phyloP scores from a whole-genome alignment of 2,888 invertebrate genomes.

The Eledone cirrhosa region DNA sequence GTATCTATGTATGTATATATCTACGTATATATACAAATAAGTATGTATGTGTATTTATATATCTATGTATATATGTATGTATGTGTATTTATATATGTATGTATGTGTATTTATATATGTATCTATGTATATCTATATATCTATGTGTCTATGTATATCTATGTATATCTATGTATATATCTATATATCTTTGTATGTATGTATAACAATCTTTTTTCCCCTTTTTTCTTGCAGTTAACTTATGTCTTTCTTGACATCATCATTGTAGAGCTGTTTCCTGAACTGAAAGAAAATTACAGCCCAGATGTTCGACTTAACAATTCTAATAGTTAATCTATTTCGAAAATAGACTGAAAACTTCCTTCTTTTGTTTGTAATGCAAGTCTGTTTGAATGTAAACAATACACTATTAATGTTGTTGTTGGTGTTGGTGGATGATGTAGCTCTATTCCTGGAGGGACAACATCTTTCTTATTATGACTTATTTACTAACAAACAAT shows the following conservation, averaged over 20 bases:
- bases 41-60: too few relatives aligned
- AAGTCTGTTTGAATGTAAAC: too few relatives aligned
- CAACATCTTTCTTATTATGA: too few relatives aligned
- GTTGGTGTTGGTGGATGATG: not conserved
- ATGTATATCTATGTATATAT: not conserved
- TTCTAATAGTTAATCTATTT: not conserved
- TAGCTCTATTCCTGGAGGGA: too few relatives aligned
- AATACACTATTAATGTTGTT: too few relatives aligned
- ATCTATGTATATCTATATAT: not conserved
- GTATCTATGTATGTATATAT: too few relatives aligned
- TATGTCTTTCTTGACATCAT: constrained; percentile 83
- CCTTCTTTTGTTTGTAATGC: too few relatives aligned
- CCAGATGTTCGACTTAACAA: constrained; percentile 10
- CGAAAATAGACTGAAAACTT: too few relatives aligned
- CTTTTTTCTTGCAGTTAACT: constrained; percentile 71
- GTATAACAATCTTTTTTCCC: not conserved
- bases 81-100: not conserved
- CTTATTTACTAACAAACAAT: too few relatives aligned
- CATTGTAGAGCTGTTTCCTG: constrained; percentile 80
- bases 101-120: not conserved
- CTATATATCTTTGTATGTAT: not conserved
- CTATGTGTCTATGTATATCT: not conserved
- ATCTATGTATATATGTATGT: not conserved
- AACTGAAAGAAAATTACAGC: constrained; percentile 60
- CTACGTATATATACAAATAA: too few relatives aligned